Evolutionary conservation across 1,140 invertebrate species (phyloP), one percentile per base, ranked within the genome.

Genomic region (Glomeris maerens): DNA sequence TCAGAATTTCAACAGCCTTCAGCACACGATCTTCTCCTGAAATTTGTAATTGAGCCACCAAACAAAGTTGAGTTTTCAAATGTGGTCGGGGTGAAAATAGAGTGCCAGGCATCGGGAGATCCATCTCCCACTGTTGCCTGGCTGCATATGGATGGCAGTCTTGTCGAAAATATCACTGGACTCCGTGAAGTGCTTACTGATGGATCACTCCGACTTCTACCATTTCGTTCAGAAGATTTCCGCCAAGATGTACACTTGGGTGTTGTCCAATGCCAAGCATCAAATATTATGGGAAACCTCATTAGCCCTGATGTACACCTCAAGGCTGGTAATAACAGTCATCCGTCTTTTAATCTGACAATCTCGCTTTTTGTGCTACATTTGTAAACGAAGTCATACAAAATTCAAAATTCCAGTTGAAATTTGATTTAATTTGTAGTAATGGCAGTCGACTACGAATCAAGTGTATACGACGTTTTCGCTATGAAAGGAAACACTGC

Each of bases 11-110:
- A n/a, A n/a, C n/a, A n/a, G n/a, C n/a, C n/a, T n/a, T n/a, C n/a
- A n/a, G n/a, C n/a, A n/a, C n/a, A n/a, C n/a, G n/a, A n/a, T n/a
- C n/a, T n/a, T n/a, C n/a, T n/a, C n/a, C n/a, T n/a, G n/a, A n/a
- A n/a, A n/a, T 93, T 94, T 68, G 77, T 90, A 48, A 84, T 82
- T 59, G 90, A 93, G 74, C 90, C 89, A 22, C 84, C 84, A 52
- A 88, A 86, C 66, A 77, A 84, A 57, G 78, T 94, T 40, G 87
- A 91, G 65, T 94, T 95, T 68, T 88, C 85, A 50, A 95, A 95
- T 66, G 89, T 85, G 44, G 91, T 87, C 27, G 91, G 90, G 58
- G 84, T 87, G 49, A 80, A 84, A 55, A 84, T 96, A 41, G 84
- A 91, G 66, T 96, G 92, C 66, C 82, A 84, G 58, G 87, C 89